Conservation (phyloP, 2,113 vertebrate species). For the Antechinus stuartii region DNA sequence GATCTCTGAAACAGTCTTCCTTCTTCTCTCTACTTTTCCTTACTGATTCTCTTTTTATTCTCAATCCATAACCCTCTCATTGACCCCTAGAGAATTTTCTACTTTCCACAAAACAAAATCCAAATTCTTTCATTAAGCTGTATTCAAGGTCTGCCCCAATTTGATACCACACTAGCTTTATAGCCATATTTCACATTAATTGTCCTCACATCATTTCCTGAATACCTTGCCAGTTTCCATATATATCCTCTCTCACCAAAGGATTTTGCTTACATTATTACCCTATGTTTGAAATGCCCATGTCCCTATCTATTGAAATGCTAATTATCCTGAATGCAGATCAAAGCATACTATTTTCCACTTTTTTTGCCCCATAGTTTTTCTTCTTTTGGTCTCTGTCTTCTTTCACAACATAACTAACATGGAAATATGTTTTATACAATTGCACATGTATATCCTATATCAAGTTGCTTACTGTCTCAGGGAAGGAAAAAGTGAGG, state of each 20-base stretch:
- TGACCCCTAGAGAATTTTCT: not conserved
- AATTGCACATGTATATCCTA: not conserved
- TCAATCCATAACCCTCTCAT: not conserved
- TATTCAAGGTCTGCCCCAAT: not conserved
- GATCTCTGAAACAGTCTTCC: not conserved
- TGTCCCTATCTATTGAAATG: not conserved
- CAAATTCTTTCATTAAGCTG: not conserved
- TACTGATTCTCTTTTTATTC: not conserved
- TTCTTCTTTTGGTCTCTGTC: not conserved
- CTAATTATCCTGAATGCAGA: not conserved
- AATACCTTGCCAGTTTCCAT: not conserved
- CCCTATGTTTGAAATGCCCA: not conserved
- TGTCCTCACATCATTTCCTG: not conserved
- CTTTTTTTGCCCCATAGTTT: not conserved
- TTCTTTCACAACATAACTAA: not conserved
- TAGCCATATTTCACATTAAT: not conserved
- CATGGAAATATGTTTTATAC: not conserved
- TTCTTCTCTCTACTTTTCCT: not conserved
- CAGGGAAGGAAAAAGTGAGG: not conserved
- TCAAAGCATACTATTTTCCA: not conserved
- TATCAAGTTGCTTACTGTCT: not conserved
- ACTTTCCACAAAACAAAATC: not conserved
- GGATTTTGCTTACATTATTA: not conserved
- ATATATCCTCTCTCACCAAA: not conserved
- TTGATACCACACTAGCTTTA: not conserved